These are phyloP conservation scores for Actias luna DNA, from an alignment of 2,888 invertebrate species.

Conservation along the genomic window DNA sequence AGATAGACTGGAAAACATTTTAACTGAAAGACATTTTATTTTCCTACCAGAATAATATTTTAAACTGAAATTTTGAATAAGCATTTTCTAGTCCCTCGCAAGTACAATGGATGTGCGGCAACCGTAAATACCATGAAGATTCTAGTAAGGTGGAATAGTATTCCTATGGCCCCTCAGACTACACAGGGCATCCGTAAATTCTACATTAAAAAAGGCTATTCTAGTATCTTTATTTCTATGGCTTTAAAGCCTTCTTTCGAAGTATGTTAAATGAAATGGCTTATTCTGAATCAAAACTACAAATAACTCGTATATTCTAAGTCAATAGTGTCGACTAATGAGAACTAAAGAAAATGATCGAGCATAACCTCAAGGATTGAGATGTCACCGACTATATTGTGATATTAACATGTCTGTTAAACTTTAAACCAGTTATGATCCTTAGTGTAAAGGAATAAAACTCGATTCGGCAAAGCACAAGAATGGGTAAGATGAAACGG, in stretches of 20 bases:
- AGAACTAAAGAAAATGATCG: constrained; percentile 7
- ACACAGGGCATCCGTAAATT: too few relatives aligned
- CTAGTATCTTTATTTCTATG: not conserved
- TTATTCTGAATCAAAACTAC: not conserved
- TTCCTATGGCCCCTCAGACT: too few relatives aligned
- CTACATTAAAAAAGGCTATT: too few relatives aligned
- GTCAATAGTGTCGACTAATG: not conserved
- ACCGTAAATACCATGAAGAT: too few relatives aligned
- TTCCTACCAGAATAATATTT: too few relatives aligned
- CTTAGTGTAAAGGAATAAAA: not conserved
- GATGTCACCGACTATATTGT: constrained; percentile 1
- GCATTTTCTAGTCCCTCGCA: too few relatives aligned
- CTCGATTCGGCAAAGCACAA: not conserved
- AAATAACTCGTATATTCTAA: not conserved
- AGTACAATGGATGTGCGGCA: too few relatives aligned
- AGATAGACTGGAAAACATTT: too few relatives aligned
- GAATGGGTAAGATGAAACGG: not conserved
- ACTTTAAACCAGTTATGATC: not conserved
- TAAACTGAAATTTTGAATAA: too few relatives aligned
- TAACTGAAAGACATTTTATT: too few relatives aligned
- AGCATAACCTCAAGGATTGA: constrained; percentile 17
- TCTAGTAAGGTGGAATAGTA: too few relatives aligned
- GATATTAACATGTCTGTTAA: not conserved
- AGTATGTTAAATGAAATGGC: not conserved
- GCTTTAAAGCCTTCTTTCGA: not conserved